Conservation (phyloP, 2,888 invertebrate species). For the Lithophane socia region DNA sequence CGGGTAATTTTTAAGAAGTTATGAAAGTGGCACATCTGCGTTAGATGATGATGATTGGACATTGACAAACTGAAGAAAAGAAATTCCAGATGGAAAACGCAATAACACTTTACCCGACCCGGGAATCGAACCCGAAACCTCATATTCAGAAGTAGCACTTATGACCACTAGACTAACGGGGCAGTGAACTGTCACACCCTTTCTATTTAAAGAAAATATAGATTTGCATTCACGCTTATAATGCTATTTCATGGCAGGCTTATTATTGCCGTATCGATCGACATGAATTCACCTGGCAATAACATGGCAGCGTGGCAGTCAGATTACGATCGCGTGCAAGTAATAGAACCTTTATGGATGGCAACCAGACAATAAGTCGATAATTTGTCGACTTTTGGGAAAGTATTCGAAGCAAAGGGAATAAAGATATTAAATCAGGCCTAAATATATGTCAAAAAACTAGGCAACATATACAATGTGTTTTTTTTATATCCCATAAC, state of each 20-base stretch:
- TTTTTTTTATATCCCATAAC: too few relatives aligned
- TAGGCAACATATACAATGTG: too few relatives aligned
- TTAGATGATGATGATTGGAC: too few relatives aligned
- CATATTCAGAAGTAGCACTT: neutral
- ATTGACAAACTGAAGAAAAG: too few relatives aligned
- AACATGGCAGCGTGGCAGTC: conserved; percentile 1
- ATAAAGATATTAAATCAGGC: neutral
- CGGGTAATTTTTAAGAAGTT: neutral
- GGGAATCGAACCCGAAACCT: neutral
- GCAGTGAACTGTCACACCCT: too few relatives aligned
- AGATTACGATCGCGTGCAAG: conserved; percentile 55
- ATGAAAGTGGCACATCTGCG: neutral
- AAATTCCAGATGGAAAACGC: too few relatives aligned
- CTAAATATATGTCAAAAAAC: neutral
- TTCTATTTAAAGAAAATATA: neutral
- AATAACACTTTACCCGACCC: neutral
- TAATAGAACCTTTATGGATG: conserved; percentile 55
- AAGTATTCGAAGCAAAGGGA: neutral
- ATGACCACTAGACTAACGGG: too few relatives aligned
- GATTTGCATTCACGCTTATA: neutral
- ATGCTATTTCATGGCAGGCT: neutral
- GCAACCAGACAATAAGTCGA: conserved; percentile 41
- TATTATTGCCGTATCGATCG: conserved; percentile 38
- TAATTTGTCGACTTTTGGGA: conserved; percentile 14
- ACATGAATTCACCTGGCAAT: conserved; percentile 33